phyloP scores from a whole-genome alignment of 2,888 invertebrate genomes.

The Mythimna pallens region DNA sequence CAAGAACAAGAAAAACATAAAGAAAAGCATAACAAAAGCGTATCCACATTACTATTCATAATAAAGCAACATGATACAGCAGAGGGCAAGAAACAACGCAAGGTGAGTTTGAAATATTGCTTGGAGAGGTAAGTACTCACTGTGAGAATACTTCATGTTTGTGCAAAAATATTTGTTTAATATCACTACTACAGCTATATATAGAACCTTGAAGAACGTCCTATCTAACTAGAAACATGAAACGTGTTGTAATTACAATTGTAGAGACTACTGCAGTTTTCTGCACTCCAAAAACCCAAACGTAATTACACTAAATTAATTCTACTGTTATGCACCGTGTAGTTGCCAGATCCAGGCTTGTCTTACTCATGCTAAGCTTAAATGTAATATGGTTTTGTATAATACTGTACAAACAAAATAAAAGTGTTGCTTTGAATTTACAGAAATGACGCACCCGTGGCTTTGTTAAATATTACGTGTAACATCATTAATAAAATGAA shows the following conservation, averaged over 20 bases:
- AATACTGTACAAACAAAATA: not conserved
- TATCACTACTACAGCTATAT: slow-evolving; percentile 50
- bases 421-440: slow-evolving; percentile 3
- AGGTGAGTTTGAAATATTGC: slow-evolving; percentile 80
- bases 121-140: slow-evolving; percentile 64
- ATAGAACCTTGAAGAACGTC: slow-evolving; percentile 30
- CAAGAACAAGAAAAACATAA: not conserved
- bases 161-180: slow-evolving; percentile 57
- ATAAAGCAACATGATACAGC: slow-evolving; percentile 76
- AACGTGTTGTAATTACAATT: slow-evolving; percentile 44
- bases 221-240: slow-evolving; percentile 41
- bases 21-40: slow-evolving; percentile 45
- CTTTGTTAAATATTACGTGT: slow-evolving; percentile 64
- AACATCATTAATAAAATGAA: slow-evolving; percentile 68
- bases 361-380: slow-evolving; percentile 40
- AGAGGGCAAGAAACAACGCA: slow-evolving; percentile 75
- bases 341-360: slow-evolving; percentile 43
- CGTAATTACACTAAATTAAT: slow-evolving; percentile 54
- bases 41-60: slow-evolving; percentile 70
- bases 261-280: slow-evolving; percentile 47
- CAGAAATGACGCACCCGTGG: slow-evolving; percentile 14
- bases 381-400: slow-evolving; percentile 32
- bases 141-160: slow-evolving; percentile 69
- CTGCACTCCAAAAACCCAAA: slow-evolving; percentile 45
- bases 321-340: slow-evolving; percentile 51